Conservation (phyloP, 2,113 vertebrate genomes). For the Arvicanthis niloticus region DNA sequence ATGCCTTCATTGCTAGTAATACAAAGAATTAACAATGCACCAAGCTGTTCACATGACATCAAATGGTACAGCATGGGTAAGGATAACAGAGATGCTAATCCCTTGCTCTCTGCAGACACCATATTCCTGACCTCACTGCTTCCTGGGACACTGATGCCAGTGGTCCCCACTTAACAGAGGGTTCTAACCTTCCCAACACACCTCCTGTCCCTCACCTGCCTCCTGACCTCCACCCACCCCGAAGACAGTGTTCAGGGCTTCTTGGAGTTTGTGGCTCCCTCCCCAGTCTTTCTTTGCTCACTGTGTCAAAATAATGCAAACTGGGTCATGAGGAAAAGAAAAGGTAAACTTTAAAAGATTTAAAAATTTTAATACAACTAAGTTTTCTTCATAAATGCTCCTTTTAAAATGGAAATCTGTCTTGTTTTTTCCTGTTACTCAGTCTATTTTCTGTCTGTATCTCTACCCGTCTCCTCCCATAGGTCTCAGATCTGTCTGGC, state of each 20-base stretch:
- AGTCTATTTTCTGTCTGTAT: background rate
- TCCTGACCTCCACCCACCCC: no score
- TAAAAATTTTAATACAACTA: background rate
- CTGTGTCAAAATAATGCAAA: background rate
- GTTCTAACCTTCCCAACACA: fast-evolving
- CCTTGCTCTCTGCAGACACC: no score
- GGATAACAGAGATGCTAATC: fast-evolving
- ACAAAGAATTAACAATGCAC: background rate
- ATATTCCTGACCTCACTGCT: fast-evolving
- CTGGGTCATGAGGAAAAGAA: background rate
- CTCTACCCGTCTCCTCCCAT: background rate
- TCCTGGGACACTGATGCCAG: no score
- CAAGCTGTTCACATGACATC: background rate
- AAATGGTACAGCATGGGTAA: background rate
- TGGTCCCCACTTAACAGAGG: no score
- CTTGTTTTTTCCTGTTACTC: background rate
- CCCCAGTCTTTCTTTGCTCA: no score
- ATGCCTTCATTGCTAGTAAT: background rate
- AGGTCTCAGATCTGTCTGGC: background rate
- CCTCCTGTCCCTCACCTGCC: background rate
- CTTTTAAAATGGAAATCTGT: background rate
- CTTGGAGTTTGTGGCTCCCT: fast-evolving
- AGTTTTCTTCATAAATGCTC: fast-evolving
- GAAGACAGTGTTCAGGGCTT: no score
- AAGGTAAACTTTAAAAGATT: background rate